These are phyloP conservation scores for Papilio xuthus DNA, from an alignment of 1,140 invertebrate genomes.

Conservation along the genomic window DNA sequence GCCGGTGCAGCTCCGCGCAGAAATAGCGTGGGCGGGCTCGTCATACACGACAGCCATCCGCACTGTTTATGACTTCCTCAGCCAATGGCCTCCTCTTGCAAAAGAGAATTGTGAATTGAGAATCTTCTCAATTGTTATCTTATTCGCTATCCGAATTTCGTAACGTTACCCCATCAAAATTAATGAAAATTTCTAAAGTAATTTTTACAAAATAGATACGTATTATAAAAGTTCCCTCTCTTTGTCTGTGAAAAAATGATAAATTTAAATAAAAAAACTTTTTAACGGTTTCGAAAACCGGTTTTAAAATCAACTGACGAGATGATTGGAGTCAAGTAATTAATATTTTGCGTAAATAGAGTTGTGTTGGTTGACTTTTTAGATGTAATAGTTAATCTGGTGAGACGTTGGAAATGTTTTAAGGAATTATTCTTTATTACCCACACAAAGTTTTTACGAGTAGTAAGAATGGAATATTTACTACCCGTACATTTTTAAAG, in stretches of 20 bases:
- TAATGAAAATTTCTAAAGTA: background rate
- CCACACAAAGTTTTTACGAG: background rate
- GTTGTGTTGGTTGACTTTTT: background rate
- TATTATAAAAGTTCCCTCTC: background rate
- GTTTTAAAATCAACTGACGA: too few species aligned
- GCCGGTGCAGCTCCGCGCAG: constrained; percentile 65
- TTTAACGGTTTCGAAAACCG: too few species aligned
- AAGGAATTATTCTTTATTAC: background rate
- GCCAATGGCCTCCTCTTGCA: constrained; percentile 69
- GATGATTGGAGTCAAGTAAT: too few species aligned
- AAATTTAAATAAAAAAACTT: background rate
- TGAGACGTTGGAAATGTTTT: background rate
- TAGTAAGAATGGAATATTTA: background rate
- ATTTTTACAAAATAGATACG: background rate
- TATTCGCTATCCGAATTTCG: background rate
- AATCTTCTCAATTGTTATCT: constrained; percentile 30
- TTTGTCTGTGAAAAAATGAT: background rate
- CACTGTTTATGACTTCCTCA: constrained; percentile 79
- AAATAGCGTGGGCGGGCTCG: constrained; percentile 78
- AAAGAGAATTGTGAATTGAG: too few species aligned
- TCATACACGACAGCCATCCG: constrained; percentile 75
- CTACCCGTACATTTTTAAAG: background rate
- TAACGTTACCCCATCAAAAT: background rate
- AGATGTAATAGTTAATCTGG: background rate
- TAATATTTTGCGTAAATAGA: background rate